Base-by-base conservation (phyloP, 2,113 vertebrate genomes). In the Saccopteryx leptura region DNA sequence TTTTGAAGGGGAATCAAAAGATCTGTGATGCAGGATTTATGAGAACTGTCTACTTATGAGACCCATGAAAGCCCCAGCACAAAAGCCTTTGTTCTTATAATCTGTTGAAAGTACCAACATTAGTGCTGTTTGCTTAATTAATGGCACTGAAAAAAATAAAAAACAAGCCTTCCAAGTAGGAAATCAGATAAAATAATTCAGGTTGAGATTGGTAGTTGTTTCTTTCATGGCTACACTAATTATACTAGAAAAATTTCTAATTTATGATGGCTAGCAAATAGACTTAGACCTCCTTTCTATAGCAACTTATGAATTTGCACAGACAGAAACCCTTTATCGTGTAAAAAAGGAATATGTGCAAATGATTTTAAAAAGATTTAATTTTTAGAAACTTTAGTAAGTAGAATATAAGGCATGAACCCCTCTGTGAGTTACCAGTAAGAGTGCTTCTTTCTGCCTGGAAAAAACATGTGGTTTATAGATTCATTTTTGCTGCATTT, bases 201-300 rank as follows among this genome's bases (percentile, higher is more conserved):
- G 23, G 46, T 33, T 93, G 91, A 98, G 72, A 97, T 95, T 7
- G 50, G 63, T 8, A 46, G 33, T 96, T 84, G 97, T 97, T 98
- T 95, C 83, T 54, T 98, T 84, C 93, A 92, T 28, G 82, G 61
- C 63, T 80, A 92, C 97, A 63, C 66, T 98, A 54, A 94, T 69
- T 96, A 96, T 95, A 93, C 31, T 68, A 93, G 90, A 93, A 98
- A 98, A 98, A 98, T 96, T 97, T 94, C 91, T 98, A 96, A 98
- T 97, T 96, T 97, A 96, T 92, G 95, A 93, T 48, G 81, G 31
- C 54, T 90, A 96, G 90, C 95, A 98, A 98, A 98, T 93, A 98
- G 96, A 98, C 97, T 66, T 96, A 98, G 98, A 87, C 39, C 72
- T 95, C 58, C 33, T 65, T 75, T 98, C 92, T 91, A 69, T 14